These are phyloP conservation scores for Psophia crepitans DNA, from an alignment of 2,113 vertebrate species.

Conservation along the genomic window DNA sequence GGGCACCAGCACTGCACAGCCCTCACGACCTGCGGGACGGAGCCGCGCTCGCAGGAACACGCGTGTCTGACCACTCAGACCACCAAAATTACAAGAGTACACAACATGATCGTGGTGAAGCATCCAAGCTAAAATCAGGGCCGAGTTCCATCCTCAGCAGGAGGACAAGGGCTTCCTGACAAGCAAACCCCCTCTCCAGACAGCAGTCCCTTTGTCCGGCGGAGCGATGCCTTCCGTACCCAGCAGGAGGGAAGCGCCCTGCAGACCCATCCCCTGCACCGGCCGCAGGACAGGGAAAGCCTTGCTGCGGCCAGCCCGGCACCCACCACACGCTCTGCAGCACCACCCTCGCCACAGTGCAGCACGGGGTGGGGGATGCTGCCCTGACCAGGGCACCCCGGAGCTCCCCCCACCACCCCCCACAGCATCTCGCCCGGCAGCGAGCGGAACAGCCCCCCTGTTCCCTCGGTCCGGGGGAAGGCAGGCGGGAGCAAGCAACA, in stretches of 20 bases:
- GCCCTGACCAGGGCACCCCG: fast-evolving
- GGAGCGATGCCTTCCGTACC: fast-evolving
- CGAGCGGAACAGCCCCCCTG: fast-evolving
- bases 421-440: fast-evolving
- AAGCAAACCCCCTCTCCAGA: background rate
- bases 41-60: background rate
- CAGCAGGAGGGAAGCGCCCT: background rate
- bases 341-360: fast-evolving
- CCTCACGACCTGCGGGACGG: fast-evolving
- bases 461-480: background rate
- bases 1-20: background rate
- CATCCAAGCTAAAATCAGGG: background rate
- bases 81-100: background rate
- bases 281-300: background rate
- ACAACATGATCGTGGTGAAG: background rate
- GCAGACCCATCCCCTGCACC: fast-evolving
- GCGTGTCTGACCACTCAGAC: fast-evolving
- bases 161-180: background rate
- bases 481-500: background rate
- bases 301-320: background rate
- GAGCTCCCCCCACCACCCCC: background rate
- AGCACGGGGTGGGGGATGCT: background rate
- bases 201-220: background rate
- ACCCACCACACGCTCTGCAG: fast-evolving
- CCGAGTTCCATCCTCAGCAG: background rate